These are phyloP conservation scores for Troglohyphantes excavatus DNA, from an alignment of 2,888 invertebrate genomes.

Conservation along the genomic window DNA sequence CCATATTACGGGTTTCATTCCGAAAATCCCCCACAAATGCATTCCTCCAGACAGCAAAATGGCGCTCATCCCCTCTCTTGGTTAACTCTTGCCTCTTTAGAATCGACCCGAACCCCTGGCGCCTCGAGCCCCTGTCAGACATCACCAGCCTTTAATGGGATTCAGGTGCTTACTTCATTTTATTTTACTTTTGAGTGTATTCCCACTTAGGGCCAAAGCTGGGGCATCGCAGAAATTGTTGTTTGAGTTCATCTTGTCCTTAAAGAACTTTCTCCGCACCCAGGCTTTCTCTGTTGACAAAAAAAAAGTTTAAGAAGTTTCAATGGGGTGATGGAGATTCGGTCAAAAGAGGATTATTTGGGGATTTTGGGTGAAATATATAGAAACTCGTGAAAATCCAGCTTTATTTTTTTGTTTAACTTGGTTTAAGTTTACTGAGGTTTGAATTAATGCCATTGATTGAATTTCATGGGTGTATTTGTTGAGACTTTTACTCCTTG, in stretches of 20 bases:
- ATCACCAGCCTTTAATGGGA: background rate
- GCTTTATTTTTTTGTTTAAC: background rate
- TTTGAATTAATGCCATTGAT: background rate
- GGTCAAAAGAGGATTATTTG: background rate
- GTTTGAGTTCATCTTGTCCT: background rate
- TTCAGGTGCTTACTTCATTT: background rate
- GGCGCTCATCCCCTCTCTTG: background rate
- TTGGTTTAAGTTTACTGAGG: background rate
- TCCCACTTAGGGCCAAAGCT: background rate
- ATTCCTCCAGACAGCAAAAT: background rate
- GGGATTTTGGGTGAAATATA: background rate
- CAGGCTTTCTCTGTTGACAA: background rate
- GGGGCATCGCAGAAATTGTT: background rate
- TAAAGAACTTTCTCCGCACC: background rate
- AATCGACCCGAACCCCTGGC: conserved; percentile 9
- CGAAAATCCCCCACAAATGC: background rate
- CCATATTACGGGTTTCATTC: background rate
- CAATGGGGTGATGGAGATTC: background rate
- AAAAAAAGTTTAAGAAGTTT: background rate
- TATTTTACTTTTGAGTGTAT: background rate
- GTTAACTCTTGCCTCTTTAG: background rate
- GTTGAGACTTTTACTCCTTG: too few relatives aligned
- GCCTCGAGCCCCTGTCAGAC: background rate
- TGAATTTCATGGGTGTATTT: background rate
- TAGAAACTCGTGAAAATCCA: background rate